phyloP scores from a whole-genome alignment of 2,888 invertebrate species.

The Agrochola lota region DNA sequence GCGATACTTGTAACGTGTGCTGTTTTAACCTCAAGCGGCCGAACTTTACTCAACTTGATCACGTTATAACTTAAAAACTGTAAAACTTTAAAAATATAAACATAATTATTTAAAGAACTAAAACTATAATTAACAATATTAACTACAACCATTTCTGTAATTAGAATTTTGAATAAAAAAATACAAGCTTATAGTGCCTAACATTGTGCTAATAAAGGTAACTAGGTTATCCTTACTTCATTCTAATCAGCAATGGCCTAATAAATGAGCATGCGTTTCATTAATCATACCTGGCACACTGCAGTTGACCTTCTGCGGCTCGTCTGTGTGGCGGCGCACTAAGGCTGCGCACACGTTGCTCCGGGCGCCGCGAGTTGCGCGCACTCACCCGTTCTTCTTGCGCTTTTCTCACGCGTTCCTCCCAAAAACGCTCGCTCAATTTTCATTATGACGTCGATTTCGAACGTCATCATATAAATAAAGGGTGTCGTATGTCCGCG shows the following conservation, averaged over 20 bases:
- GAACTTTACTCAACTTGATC: background rate
- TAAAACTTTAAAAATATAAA: background rate
- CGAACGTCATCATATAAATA: conserved; percentile 82
- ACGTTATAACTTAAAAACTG: background rate
- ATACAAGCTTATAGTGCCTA: background rate
- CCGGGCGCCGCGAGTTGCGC: conserved; percentile 10
- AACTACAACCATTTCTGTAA: background rate
- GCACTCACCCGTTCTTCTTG: conserved; percentile 7
- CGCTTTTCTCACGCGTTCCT: conserved; percentile 37
- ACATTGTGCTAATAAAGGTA: background rate
- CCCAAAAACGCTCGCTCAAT: conserved; percentile 65
- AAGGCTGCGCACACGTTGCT: conserved; percentile 29
- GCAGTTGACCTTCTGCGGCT: conserved; percentile 44
- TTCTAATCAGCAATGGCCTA: background rate
- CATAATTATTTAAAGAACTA: background rate
- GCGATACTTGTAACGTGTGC: conserved; percentile 5
- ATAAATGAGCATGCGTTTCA: background rate
- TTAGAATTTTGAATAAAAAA: background rate
- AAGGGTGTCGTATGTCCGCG: conserved; percentile 74
- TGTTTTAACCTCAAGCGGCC: conserved; percentile 8
- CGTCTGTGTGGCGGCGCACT: conserved; percentile 17
- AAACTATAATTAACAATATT: background rate
- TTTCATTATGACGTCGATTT: conserved; percentile 79
- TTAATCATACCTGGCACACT: background rate
- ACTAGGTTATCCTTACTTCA: background rate